Evolutionary conservation across 2,888 invertebrate species (phyloP).

Genomic region (Tortricodes alternella): DNA sequence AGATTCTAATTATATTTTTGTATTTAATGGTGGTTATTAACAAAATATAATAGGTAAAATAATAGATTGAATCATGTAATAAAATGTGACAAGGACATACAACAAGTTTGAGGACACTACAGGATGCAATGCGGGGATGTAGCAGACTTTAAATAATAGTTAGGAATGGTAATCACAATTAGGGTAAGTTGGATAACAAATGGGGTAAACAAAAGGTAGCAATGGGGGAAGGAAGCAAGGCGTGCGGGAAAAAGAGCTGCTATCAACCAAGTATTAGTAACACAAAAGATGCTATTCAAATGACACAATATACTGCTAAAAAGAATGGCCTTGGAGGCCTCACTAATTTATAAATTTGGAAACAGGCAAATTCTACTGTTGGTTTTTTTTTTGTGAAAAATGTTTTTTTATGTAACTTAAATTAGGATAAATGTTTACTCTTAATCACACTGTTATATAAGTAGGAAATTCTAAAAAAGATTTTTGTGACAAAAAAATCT

Average conservation of each 20-base stretch:
- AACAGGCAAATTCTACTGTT: too few species aligned
- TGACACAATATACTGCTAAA: not conserved
- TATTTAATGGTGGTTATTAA: not conserved
- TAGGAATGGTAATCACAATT: not conserved
- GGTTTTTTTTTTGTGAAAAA: too few species aligned
- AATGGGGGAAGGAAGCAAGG: slow-evolving; percentile 38
- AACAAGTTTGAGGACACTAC: slow-evolving; percentile 3
- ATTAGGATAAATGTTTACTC: too few species aligned
- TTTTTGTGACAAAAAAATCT: too few species aligned
- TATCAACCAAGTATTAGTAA: slow-evolving; percentile 77
- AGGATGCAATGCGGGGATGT: slow-evolving; percentile 3
- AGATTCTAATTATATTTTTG: too few species aligned
- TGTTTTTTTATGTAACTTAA: too few species aligned
- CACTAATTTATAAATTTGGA: too few species aligned
- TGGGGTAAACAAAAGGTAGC: slow-evolving; percentile 39
- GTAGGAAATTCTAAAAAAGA: too few species aligned
- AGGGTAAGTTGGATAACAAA: not conserved
- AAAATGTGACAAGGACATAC: not conserved
- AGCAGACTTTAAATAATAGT: slow-evolving; percentile 1
- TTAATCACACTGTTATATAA: too few species aligned
- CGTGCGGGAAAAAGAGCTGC: slow-evolving; percentile 61
- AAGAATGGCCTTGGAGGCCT: not conserved
- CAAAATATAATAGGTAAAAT: not conserved
- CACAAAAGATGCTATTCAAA: slow-evolving; percentile 37
- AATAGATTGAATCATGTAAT: not conserved